A percentile compares a stretch with the other conserved stretches of the same genome.
These are phyloP conservation scores for Gopherus flavomarginatus DNA, from an alignment of 2,113 vertebrate species.

Conservation along the genomic window DNA sequence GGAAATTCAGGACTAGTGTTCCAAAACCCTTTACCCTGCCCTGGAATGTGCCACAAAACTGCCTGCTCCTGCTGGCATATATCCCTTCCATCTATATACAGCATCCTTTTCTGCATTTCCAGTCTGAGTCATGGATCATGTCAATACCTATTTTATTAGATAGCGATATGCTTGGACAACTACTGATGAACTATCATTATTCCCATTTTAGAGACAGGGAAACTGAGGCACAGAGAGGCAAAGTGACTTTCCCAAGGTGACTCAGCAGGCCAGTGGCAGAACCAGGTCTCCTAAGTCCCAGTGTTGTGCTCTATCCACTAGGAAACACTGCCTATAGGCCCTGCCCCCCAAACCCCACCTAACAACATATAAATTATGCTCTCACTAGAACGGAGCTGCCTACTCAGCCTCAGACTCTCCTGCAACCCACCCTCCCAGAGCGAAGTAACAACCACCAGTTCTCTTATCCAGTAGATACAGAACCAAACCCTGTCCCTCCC, in stretches of 20 bases:
- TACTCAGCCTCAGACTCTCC: no score
- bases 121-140: fast-evolving
- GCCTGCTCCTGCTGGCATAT: background rate
- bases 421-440: no score
- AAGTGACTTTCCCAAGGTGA: background rate
- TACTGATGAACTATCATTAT: background rate
- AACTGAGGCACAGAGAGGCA: background rate
- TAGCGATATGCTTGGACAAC: no score
- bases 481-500: background rate
- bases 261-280: background rate
- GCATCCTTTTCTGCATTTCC: background rate
- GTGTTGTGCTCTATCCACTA: background rate
- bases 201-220: background rate
- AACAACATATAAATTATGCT: background rate
- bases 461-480: background rate
- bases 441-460: no score
- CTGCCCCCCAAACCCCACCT: background rate
- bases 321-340: background rate
- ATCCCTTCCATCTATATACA: fast-evolving
- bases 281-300: background rate
- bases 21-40: background rate
- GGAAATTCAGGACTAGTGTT: background rate
- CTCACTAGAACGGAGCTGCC: background rate
- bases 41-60: background rate
- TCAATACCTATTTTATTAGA: background rate